Evolutionary conservation across 2,888 invertebrate genomes (phyloP).

Genomic region (Galerucella nymphaeae): DNA sequence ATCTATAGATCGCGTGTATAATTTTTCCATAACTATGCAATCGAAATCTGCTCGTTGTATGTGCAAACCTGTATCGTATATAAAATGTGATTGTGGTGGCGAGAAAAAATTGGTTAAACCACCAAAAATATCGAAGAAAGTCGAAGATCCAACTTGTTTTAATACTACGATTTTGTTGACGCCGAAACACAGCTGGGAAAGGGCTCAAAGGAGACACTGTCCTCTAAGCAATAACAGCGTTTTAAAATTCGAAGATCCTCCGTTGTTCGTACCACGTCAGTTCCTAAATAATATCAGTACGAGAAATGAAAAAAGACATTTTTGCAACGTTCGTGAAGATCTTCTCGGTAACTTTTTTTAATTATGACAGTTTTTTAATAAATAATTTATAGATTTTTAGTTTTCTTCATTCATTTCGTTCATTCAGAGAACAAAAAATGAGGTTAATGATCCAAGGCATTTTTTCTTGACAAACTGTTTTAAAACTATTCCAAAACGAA

Average conservation of each 20-base stretch:
- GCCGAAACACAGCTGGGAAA: not conserved
- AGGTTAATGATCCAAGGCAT: too few species aligned
- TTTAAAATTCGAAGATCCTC: slow-evolving; percentile 1
- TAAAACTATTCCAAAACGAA: too few species aligned
- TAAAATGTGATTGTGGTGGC: not conserved
- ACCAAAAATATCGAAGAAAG: not conserved
- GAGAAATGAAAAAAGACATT: slow-evolving; percentile 16
- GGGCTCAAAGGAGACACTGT: slow-evolving; percentile 14
- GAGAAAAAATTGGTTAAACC: not conserved
- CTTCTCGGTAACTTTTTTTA: not conserved
- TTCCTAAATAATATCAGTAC: too few species aligned
- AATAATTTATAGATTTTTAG: not conserved
- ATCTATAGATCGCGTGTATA: too few species aligned
- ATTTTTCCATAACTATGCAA: not conserved
- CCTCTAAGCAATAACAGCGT: not conserved
- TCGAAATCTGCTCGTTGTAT: not conserved
- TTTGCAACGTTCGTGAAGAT: not conserved
- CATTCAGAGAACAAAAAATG: too few species aligned
- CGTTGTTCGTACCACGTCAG: not conserved
- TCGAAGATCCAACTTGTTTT: not conserved
- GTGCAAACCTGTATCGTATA: not conserved
- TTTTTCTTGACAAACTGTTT: too few species aligned
- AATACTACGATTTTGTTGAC: not conserved
- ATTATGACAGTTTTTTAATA: not conserved
- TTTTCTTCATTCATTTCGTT: too few species aligned